These are phyloP conservation scores for Chrysogorgia sp. DNA, from an alignment of 92 coral and sea anemone genomes.

Conservation along the genomic window DNA sequence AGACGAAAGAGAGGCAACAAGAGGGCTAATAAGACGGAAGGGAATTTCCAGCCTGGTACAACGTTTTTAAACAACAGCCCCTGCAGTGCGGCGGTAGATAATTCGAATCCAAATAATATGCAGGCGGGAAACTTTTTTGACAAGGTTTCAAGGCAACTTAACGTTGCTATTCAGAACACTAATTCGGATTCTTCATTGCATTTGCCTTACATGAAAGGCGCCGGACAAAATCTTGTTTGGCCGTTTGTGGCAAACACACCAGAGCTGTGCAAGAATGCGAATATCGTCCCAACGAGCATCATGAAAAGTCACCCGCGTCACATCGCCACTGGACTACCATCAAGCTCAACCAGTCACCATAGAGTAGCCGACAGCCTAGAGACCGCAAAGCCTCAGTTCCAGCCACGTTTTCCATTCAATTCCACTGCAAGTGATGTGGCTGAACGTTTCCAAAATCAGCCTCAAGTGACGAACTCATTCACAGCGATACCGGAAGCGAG, in stretches of 20 bases:
- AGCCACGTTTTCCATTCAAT: neutral
- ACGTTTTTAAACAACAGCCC: neutral
- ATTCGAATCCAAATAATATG: neutral
- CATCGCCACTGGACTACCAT: no score
- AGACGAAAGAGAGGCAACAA: conserved; percentile 1
- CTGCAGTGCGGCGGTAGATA: neutral
- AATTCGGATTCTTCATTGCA: neutral
- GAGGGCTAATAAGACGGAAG: neutral
- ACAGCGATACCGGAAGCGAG: conserved; percentile 12
- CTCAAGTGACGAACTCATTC: neutral
- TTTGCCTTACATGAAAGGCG: neutral
- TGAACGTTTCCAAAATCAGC: neutral
- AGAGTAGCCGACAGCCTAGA: neutral
- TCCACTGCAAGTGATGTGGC: neutral
- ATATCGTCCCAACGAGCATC: conserved; percentile 1
- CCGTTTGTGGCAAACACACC: conserved; percentile 13
- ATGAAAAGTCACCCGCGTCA: no score
- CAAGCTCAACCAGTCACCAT: neutral
- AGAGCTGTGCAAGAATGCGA: neutral
- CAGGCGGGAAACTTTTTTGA: neutral
- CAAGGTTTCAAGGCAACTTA: neutral
- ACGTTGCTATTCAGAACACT: neutral
- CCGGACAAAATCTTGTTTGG: conserved; percentile 4
- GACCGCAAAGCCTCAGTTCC: neutral
- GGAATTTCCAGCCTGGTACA: neutral